phyloP scores from a whole-genome alignment of 1,140 invertebrate species.

The Gryon sp. region DNA sequence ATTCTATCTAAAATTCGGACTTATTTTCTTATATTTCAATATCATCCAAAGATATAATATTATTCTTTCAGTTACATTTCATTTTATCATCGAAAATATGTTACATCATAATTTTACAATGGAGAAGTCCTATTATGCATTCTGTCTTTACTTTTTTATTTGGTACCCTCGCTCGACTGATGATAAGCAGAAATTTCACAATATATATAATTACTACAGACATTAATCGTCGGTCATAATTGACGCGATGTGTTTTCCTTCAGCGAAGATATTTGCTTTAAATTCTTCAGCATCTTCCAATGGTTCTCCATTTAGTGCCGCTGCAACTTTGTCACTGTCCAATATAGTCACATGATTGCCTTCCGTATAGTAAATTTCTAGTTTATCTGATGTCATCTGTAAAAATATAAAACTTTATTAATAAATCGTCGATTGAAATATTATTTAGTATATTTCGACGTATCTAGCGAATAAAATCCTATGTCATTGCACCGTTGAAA shows the following conservation, averaged over 20 bases:
- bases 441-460: too few relatives aligned
- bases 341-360: conserved; percentile 87
- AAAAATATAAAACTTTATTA: conserved; percentile 25
- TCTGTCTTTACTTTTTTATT: not conserved
- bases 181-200: too few relatives aligned
- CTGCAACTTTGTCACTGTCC: conserved; percentile 82
- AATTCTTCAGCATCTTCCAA: conserved; percentile 69
- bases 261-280: conserved; percentile 65
- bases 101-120: too few relatives aligned
- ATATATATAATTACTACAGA: too few relatives aligned
- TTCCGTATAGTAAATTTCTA: conserved; percentile 67
- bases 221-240: conserved; percentile 23
- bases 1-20: conserved; percentile 4
- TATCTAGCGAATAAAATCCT: too few relatives aligned
- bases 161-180: not conserved
- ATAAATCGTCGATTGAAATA: too few relatives aligned
- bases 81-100: too few relatives aligned
- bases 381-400: conserved; percentile 68
- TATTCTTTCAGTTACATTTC: too few relatives aligned
- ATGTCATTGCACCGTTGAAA: too few relatives aligned
- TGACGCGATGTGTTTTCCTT: conserved; percentile 56
- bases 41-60: too few relatives aligned
- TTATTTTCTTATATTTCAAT: not conserved
- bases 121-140: too few relatives aligned
- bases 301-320: conserved; percentile 82